A percentile compares a stretch with the other conserved stretches of the same genome.
Evolutionary conservation across 2,888 invertebrate genomes (phyloP).

Genomic region (Siphlonurus alternatus): DNA sequence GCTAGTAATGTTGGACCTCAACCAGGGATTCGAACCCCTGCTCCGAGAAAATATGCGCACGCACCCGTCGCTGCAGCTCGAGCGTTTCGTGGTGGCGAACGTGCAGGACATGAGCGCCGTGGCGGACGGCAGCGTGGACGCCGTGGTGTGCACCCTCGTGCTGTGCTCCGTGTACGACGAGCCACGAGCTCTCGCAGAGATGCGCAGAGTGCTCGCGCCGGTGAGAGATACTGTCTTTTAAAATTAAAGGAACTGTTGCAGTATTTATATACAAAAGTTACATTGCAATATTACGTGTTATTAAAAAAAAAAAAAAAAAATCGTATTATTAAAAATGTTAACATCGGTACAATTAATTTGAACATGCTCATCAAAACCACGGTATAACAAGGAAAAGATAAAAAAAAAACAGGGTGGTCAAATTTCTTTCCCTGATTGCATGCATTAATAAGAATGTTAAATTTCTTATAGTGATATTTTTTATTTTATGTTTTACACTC

Average conservation of each 20-base stretch:
- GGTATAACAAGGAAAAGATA: no score
- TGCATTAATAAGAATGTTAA: no score
- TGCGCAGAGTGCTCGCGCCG: constrained; percentile 4
- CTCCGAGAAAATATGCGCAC: background rate
- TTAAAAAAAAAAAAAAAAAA: no score
- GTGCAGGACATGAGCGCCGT: constrained; percentile 3
- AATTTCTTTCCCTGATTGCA: no score
- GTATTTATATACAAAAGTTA: background rate
- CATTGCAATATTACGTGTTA: no score
- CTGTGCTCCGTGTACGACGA: constrained; percentile 2
- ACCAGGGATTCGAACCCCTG: background rate
- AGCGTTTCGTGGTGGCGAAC: background rate
- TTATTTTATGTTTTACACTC: no score
- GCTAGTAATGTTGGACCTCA: constrained; percentile 2
- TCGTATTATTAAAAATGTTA: no score
- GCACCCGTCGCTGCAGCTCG: background rate
- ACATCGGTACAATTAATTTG: no score
- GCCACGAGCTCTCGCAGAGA: background rate
- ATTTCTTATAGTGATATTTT: no score
- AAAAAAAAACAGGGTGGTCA: no score
- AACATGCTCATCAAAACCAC: no score
- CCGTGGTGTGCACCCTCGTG: constrained; percentile 1
- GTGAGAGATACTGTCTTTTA: no score
- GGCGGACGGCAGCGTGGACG: constrained; percentile 4
- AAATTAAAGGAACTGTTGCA: background rate